phyloP scores from a whole-genome alignment of 2,113 vertebrate genomes.

The Poeciliopsis prolifica region DNA sequence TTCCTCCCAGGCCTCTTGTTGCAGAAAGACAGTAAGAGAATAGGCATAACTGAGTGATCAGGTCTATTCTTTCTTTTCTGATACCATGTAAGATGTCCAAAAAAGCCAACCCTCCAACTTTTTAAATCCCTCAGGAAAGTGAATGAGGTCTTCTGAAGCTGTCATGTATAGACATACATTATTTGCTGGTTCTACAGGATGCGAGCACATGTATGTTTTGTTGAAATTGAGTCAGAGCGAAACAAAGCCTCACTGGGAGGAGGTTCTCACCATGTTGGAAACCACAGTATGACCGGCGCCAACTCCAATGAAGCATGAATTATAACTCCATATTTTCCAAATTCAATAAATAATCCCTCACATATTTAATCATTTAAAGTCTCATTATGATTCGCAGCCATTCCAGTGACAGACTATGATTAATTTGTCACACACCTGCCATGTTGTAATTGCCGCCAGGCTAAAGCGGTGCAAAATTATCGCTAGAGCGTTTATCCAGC shows the following conservation, averaged over 20 bases:
- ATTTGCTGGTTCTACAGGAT: constrained; percentile 18
- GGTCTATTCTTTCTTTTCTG: constrained; percentile 28
- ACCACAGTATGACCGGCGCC: constrained; percentile 51
- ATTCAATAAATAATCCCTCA: constrained; percentile 66
- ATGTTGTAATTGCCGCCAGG: constrained; percentile 27
- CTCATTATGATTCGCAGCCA: constrained; percentile 55
- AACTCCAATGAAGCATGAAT: constrained; percentile 65
- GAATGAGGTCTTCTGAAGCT: constrained; percentile 12
- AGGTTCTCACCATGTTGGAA: constrained; percentile 60
- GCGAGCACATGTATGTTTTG: constrained; percentile 30
- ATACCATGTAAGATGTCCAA: constrained; percentile 9
- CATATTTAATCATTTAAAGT: constrained; percentile 64
- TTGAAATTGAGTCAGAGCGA: constrained; percentile 41
- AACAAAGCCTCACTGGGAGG: constrained; percentile 40
- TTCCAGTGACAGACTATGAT: constrained; percentile 25
- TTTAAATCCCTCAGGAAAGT: constrained; percentile 11
- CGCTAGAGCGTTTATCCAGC: constrained; percentile 46
- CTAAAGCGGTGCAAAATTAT: constrained; percentile 38
- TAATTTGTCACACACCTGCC: constrained; percentile 36
- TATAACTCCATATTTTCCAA: constrained; percentile 56
- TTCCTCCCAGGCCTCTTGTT: constrained; percentile 55
- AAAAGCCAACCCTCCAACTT: neutral
- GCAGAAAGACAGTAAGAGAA: constrained; percentile 53
- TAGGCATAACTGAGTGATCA: constrained; percentile 18
- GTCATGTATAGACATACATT: constrained; percentile 4